phyloP scores from a whole-genome alignment of 1,140 invertebrate species.

The Zaprionus davidi region DNA sequence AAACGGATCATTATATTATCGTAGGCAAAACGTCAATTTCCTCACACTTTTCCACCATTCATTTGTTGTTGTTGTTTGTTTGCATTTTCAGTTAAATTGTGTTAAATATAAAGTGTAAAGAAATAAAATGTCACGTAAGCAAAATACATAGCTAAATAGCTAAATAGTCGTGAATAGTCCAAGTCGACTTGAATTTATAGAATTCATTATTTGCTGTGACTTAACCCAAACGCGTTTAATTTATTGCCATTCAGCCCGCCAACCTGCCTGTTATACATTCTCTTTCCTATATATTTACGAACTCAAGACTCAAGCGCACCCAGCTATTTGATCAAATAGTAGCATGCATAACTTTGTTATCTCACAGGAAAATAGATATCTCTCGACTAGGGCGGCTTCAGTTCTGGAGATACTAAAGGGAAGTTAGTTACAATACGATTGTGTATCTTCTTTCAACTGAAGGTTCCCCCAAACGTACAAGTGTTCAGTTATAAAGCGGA shows the following conservation, averaged over 20 bases:
- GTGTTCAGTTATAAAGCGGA: not conserved
- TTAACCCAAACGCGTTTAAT: slow-evolving; percentile 9
- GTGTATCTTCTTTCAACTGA: not conserved
- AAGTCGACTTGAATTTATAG: slow-evolving; percentile 40
- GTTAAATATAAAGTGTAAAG: slow-evolving; percentile 32
- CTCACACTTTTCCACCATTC: not conserved
- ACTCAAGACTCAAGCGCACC: not conserved
- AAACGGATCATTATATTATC: not conserved
- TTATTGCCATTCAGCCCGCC: not conserved
- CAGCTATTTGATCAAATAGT: slow-evolving; percentile 9
- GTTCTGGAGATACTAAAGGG: not conserved
- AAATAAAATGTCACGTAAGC: slow-evolving; percentile 28
- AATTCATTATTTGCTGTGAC: slow-evolving; percentile 28
- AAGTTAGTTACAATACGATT: not conserved
- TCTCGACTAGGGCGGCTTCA: not conserved
- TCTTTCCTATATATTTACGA: slow-evolving; percentile 8
- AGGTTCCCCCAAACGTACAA: not conserved
- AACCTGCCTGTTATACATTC: slow-evolving; percentile 4
- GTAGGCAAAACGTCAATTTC: not conserved
- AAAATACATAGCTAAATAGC: no score
- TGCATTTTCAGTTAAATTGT: slow-evolving; percentile 24
- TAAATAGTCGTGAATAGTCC: not conserved
- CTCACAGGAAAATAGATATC: slow-evolving; percentile 12
- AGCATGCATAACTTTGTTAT: not conserved
- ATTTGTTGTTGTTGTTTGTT: not conserved